Conservation (phyloP, 2,113 vertebrate species). For the Himantopus leucocephalus region DNA sequence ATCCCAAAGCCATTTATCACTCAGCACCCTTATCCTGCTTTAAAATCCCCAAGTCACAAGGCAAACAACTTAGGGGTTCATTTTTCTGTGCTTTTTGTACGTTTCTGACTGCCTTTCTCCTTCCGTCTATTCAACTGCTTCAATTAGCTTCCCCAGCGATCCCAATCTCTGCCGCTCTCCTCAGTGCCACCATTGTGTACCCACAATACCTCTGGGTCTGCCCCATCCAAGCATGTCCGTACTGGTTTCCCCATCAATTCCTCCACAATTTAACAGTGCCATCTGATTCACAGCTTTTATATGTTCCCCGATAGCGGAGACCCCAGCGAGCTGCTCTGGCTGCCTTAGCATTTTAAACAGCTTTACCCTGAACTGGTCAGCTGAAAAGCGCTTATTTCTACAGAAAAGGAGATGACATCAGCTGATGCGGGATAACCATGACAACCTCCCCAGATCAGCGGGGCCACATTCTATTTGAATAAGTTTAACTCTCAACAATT, state of each 20-base stretch:
- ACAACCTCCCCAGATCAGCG: slow-evolving; percentile 58
- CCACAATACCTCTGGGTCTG: slow-evolving; percentile 53
- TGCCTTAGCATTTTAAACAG: slow-evolving; percentile 63
- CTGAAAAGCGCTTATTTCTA: slow-evolving; percentile 53
- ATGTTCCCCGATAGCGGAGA: background rate
- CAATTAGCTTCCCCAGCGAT: slow-evolving; percentile 55
- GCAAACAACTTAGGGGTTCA: slow-evolving; percentile 58
- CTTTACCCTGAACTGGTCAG: slow-evolving; percentile 58
- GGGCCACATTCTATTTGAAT: slow-evolving; percentile 53
- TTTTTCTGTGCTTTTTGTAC: slow-evolving; percentile 63
- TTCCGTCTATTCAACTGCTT: slow-evolving; percentile 51
- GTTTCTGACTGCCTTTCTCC: slow-evolving; percentile 42
- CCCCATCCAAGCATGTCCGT: slow-evolving; percentile 47
- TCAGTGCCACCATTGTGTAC: slow-evolving; percentile 64
- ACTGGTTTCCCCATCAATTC: slow-evolving; percentile 53
- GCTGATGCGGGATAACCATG: slow-evolving; percentile 68
- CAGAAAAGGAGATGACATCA: slow-evolving; percentile 72
- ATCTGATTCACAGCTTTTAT: slow-evolving; percentile 54
- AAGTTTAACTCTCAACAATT: slow-evolving; percentile 19
- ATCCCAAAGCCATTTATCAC: slow-evolving; percentile 60
- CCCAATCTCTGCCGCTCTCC: slow-evolving; percentile 18
- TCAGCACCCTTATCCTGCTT: slow-evolving; percentile 35
- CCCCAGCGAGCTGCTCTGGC: background rate
- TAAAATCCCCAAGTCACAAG: slow-evolving; percentile 47
- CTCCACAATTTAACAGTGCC: slow-evolving; percentile 8